These are phyloP conservation scores for Elymnias hypermnestra DNA, from an alignment of 1,140 invertebrate species.

Conservation along the genomic window DNA sequence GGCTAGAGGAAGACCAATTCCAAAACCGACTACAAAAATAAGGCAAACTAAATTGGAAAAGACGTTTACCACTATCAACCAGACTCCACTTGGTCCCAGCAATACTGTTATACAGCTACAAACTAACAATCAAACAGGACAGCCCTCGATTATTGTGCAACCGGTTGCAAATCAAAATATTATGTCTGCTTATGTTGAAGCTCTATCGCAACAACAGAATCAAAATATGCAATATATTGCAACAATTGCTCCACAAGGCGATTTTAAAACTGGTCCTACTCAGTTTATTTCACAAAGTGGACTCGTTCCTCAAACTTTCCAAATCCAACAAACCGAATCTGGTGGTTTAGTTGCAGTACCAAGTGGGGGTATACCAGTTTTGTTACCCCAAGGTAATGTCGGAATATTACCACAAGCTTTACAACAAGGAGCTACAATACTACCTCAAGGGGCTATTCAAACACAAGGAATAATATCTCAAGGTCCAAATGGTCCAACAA, in stretches of 20 bases:
- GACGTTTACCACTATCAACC: slow-evolving; percentile 66
- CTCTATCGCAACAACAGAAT: slow-evolving; percentile 80
- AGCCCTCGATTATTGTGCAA: slow-evolving; percentile 81
- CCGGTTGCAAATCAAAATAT: slow-evolving; percentile 80
- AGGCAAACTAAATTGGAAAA: slow-evolving; percentile 69
- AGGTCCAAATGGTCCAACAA: slow-evolving; percentile 69
- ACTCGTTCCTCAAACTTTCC: slow-evolving; percentile 78
- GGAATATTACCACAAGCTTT: slow-evolving; percentile 70
- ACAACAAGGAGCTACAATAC: slow-evolving; percentile 65
- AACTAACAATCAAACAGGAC: slow-evolving; percentile 67
- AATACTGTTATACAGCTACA: slow-evolving; percentile 72
- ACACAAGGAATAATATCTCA: slow-evolving; percentile 74
- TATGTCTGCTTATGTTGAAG: slow-evolving; percentile 83
- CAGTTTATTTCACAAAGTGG: slow-evolving; percentile 79
- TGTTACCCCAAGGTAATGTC: slow-evolving; percentile 73
- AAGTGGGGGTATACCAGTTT: slow-evolving; percentile 73
- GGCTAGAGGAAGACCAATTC: slow-evolving; percentile 60
- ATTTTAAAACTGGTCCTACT: slow-evolving; percentile 74
- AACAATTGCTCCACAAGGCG: slow-evolving; percentile 78
- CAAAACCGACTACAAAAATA: slow-evolving; percentile 65
- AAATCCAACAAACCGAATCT: slow-evolving; percentile 79
- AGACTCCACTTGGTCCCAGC: slow-evolving; percentile 53
- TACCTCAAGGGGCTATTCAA: slow-evolving; percentile 71
- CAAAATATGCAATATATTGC: slow-evolving; percentile 84
- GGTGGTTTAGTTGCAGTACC: slow-evolving; percentile 78